phyloP scores from a whole-genome alignment of 2,888 invertebrate species.

The Orchestes rusci region DNA sequence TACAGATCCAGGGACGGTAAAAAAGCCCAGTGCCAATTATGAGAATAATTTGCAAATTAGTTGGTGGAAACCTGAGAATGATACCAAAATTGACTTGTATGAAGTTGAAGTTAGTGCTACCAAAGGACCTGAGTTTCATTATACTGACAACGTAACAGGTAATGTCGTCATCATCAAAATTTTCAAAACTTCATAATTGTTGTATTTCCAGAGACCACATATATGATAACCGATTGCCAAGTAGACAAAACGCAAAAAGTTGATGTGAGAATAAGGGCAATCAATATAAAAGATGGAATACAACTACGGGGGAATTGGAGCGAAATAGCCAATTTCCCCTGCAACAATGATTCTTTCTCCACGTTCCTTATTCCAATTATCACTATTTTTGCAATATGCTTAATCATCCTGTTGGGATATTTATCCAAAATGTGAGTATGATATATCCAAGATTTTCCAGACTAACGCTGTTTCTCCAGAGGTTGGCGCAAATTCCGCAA shows the following conservation, averaged over 20 bases:
- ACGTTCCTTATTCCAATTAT: slow-evolving; percentile 21
- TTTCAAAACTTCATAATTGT: neutral
- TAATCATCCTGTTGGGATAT: slow-evolving; percentile 11
- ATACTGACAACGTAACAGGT: slow-evolving; percentile 15
- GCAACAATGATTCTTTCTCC: slow-evolving; percentile 25
- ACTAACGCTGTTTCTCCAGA: no score
- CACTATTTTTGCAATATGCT: slow-evolving; percentile 17
- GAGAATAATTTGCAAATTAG: no score
- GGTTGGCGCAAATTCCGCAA: no score
- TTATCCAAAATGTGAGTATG: slow-evolving; percentile 12
- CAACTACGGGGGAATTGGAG: slow-evolving; percentile 39
- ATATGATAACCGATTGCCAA: slow-evolving; percentile 10
- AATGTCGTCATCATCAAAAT: slow-evolving; percentile 4
- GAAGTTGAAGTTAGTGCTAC: slow-evolving; percentile 39
- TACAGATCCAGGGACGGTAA: slow-evolving; percentile 13
- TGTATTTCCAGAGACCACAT: slow-evolving; percentile 1
- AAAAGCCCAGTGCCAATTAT: slow-evolving; percentile 11
- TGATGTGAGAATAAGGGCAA: slow-evolving; percentile 37
- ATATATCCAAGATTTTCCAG: slow-evolving; percentile 9
- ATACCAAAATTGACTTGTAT: slow-evolving; percentile 47
- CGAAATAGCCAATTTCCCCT: slow-evolving; percentile 32
- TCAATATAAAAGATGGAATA: slow-evolving; percentile 34
- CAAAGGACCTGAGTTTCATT: slow-evolving; percentile 5
- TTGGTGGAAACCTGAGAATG: slow-evolving; percentile 45
- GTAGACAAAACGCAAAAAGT: slow-evolving; percentile 14